These are phyloP conservation scores for Cephus pygmeus DNA, from an alignment of 2,888 invertebrate genomes.

Conservation along the genomic window DNA sequence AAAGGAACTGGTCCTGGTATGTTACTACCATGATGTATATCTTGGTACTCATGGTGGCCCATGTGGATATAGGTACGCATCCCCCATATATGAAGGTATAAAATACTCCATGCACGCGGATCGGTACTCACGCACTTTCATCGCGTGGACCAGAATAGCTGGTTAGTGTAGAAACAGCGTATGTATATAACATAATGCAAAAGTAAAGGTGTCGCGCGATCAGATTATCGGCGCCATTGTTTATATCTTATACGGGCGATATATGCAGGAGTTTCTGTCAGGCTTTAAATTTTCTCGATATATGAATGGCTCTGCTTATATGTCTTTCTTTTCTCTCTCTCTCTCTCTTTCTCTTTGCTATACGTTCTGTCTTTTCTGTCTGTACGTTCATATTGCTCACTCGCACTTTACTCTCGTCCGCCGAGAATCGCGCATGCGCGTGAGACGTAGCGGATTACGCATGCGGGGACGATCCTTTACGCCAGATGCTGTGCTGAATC, in stretches of 20 bases:
- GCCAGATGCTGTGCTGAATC: constrained; percentile 10
- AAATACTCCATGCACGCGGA: background rate
- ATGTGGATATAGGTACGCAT: background rate
- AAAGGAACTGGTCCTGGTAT: background rate
- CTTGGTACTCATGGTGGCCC: background rate
- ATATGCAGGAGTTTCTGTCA: background rate
- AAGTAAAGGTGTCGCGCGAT: constrained; percentile 36
- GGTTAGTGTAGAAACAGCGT: background rate
- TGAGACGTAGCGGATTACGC: background rate
- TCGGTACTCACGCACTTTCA: background rate
- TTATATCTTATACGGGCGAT: constrained; percentile 38
- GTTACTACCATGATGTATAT: background rate
- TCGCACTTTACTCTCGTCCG: background rate
- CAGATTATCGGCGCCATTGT: constrained; percentile 44
- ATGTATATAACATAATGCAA: background rate
- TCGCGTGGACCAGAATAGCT: background rate
- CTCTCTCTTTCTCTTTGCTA: no score
- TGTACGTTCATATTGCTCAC: background rate
- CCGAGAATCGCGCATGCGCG: background rate
- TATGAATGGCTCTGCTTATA: constrained; percentile 18
- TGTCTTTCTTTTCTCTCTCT: background rate
- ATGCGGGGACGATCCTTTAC: background rate
- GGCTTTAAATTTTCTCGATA: constrained; percentile 39
- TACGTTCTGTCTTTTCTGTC: no score
- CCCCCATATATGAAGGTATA: background rate